Base-by-base conservation (phyloP, 1,140 invertebrate species). In the Drosophila azteca region DNA sequence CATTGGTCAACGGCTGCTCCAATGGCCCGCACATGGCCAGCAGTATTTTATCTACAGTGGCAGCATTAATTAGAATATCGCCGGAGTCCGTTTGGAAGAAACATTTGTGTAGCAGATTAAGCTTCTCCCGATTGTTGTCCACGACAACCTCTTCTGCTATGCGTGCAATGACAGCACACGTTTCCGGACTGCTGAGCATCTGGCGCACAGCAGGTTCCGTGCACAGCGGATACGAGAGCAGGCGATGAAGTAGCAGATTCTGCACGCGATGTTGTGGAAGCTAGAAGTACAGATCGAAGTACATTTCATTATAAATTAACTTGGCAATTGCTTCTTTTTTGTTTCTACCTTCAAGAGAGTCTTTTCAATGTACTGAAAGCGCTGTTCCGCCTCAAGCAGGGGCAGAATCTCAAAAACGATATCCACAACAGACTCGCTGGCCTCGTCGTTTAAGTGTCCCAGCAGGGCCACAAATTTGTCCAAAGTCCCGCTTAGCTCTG, bases 381-480 rank as follows among this genome's bases (percentile, higher is more conserved):
- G 93, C 35, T 94, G 92, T 2, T 80, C 68, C 20, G 92, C 77
- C 48, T 92, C 75, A 52, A 94, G 79, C 70, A 93, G 92, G 41
- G 91, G 92, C 13, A 94, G 88, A 29, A 95, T 82, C 59, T 92
- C 92, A 78, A 95, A 95, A 61, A 94, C 92, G 15, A 95, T 92
- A 76, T 94, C 92, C 6, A 95, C 87, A 3, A 94, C 72, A 57
- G 87, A 73, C 45, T 93, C 93, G 6, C 85, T 91, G 46, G 92
- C 79, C 13, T 93, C 90, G 8, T 90, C 80, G 29, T 90, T 89
- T 8, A 72, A 7, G 43, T 90, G 80, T 3, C 79, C 78, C 26
- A 95, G 80, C 91, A 94, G 93, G 0, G 79, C 77, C 13, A 90
- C 92, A 48, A 95, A 90, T 49, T 90, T 92, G 49, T 93, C 79